Base-by-base conservation (phyloP, 1,140 invertebrate species). In the Antheraea mylitta region DNA sequence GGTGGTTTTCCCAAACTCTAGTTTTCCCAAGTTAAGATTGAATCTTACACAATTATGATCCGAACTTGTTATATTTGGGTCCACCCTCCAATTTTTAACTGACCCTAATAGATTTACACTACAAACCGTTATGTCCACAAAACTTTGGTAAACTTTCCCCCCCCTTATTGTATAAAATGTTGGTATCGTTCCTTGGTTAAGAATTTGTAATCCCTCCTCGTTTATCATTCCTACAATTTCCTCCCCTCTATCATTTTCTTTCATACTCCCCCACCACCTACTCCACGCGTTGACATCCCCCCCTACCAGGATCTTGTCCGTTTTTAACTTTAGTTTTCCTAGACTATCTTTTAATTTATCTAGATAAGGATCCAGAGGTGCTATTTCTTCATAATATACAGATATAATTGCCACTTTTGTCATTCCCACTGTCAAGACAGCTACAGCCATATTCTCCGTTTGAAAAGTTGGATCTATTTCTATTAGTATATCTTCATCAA, bases 271-370 rank as follows among this genome's bases (percentile, higher is more conserved):
- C 77, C 77, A 78, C 74, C 70, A 74, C 0, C 45, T 18, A 42
- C 70, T 71, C 22, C 69, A 68, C 0, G 73, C 71, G 11, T 78
- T 78, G 0, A 30, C 11, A 18, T 78, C 77, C 0, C 77, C 77
- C n/a, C n/a, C n/a, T n/a, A n/a, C n/a, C n/a, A n/a, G n/a, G n/a
- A n/a, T n/a, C n/a, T n/a, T n/a, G n/a, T n/a, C 77, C 77, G 0
- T 71, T 18, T 1, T 76, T 53, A 0, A 71, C 0, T 8, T 18
- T 16, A 7, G 4, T 8, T n/a, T 13, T 5, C 6, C 64, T 38
- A 37, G 37, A 38, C 37, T 5, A 3, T 36, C 10, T n/a, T 42
- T 18, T 18, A 10, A 10, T n/a, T n/a, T 11, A n/a, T 48, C 53
- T 3, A 76, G n/a, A 3, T 73, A 62, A 38, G 37, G 37, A 6